Evolutionary conservation across 1,140 invertebrate species (phyloP).

Genomic region (Ooceraea biroi): DNA sequence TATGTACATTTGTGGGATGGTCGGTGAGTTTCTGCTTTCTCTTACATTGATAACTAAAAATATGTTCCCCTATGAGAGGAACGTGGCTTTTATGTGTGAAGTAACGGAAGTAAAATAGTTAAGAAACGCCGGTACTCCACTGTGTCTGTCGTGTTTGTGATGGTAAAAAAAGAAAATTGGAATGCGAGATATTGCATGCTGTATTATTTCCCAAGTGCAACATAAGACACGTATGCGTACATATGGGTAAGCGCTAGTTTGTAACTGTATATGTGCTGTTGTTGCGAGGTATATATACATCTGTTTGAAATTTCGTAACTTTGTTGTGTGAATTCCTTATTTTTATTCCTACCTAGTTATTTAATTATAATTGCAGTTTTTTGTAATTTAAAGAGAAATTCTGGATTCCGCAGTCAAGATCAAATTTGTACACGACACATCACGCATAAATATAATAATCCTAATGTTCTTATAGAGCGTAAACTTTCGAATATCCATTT

Average conservation of each 20-base stretch:
- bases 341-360: constrained; percentile 73
- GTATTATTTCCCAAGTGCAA: constrained; percentile 72
- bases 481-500: constrained; percentile 77
- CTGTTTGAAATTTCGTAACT: constrained; percentile 76
- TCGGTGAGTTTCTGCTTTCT: constrained; percentile 66
- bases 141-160: constrained; percentile 6
- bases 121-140: constrained; percentile 70
- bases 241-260: constrained; percentile 72
- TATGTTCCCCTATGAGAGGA: constrained; percentile 44
- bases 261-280: constrained; percentile 80
- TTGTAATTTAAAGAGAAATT: constrained; percentile 71
- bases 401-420: constrained; percentile 70
- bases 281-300: constrained; percentile 77
- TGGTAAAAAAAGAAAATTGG: constrained; percentile 39
- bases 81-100: constrained; percentile 67
- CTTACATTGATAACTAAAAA: constrained; percentile 48
- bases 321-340: constrained; percentile 76
- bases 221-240: constrained; percentile 71
- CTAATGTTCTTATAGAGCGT: constrained; percentile 78
- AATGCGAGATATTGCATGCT: constrained; percentile 76
- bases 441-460: constrained; percentile 75
- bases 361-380: constrained; percentile 75
- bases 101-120: constrained; percentile 68
- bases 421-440: constrained; percentile 68
- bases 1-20: background rate